These are phyloP conservation scores for Oncorhynchus clarkii DNA, from an alignment of 2,113 vertebrate genomes.

Conservation along the genomic window DNA sequence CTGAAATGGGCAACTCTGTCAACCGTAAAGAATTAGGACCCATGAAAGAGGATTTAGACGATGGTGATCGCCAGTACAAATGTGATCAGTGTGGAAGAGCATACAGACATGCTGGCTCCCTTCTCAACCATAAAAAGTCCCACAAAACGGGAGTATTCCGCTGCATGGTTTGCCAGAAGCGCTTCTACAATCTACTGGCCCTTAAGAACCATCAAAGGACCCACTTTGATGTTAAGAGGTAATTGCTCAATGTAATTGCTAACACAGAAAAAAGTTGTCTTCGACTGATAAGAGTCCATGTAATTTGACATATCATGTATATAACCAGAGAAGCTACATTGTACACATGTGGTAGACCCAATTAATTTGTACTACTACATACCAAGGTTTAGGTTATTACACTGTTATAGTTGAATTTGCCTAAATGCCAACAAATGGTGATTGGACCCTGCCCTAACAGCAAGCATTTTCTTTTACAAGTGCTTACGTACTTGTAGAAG, in stretches of 20 bases:
- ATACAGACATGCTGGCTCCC: conserved; percentile 84
- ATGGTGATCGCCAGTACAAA: conserved; percentile 69
- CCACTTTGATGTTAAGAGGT: conserved; percentile 86
- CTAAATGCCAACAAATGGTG: too few relatives aligned
- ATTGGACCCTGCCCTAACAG: too few relatives aligned
- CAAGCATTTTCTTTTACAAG: background rate
- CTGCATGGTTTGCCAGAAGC: conserved; percentile 86
- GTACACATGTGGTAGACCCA: too few relatives aligned
- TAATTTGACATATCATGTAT: background rate
- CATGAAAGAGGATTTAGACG: conserved; percentile 18
- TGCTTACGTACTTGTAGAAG: background rate
- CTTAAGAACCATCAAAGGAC: conserved; percentile 87
- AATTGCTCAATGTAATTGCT: conserved; percentile 32
- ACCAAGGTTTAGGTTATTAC: too few relatives aligned
- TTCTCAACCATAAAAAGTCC: conserved; percentile 89
- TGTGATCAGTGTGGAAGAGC: conserved; percentile 86
- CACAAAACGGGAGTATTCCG: conserved; percentile 85
- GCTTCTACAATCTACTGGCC: conserved; percentile 88
- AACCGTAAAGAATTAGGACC: conserved; percentile 17
- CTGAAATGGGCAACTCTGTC: conserved; percentile 10
- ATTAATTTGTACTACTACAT: too few relatives aligned
- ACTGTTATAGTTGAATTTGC: too few relatives aligned
- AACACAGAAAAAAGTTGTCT: background rate
- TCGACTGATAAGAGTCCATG: background rate
- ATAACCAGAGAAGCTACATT: background rate